These are phyloP conservation scores for Yasuhikotakia modesta DNA, from an alignment of 2,797 vertebrate species.

Conservation along the genomic window DNA sequence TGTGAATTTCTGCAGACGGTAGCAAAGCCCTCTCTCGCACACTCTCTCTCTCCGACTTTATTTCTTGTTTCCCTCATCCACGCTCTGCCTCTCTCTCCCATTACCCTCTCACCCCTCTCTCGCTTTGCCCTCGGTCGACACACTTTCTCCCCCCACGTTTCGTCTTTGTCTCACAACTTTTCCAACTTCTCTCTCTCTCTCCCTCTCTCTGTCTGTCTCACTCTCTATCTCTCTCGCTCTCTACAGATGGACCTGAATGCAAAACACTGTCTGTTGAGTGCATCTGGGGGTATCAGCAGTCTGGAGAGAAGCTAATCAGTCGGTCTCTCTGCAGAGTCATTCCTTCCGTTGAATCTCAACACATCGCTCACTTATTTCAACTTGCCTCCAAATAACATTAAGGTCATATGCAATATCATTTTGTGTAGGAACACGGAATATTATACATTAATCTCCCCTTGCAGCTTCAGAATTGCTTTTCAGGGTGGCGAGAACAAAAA, in stretches of 20 bases:
- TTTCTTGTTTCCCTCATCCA: neutral
- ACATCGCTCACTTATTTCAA: slow-evolving; percentile 36
- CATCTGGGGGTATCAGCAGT: slow-evolving; percentile 80
- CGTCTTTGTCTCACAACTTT: slow-evolving; percentile 20
- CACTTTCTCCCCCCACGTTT: slow-evolving; percentile 47
- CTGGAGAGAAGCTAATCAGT: slow-evolving; percentile 61
- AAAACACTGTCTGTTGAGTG: slow-evolving; percentile 77
- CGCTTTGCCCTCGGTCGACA: slow-evolving; percentile 46
- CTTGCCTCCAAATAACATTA: slow-evolving; percentile 36
- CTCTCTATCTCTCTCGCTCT: slow-evolving; percentile 54
- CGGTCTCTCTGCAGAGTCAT: slow-evolving; percentile 45
- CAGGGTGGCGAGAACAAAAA: neutral
- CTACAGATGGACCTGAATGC: slow-evolving; percentile 81
- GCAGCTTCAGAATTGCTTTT: neutral
- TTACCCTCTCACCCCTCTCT: slow-evolving; percentile 35
- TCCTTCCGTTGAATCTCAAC: slow-evolving; percentile 49
- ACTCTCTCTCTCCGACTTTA: slow-evolving; percentile 8
- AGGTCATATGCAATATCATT: slow-evolving; percentile 30
- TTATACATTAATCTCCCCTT: neutral
- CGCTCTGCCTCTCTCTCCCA: neutral
- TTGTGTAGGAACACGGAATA: slow-evolving; percentile 3
- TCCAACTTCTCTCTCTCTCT: slow-evolving; percentile 53
- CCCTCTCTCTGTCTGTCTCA: slow-evolving; percentile 43
- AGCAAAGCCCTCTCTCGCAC: slow-evolving; percentile 28
- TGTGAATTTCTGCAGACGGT: slow-evolving; percentile 60